Evolutionary conservation across 2,113 vertebrate genomes (phyloP).

Genomic region (Zootoca vivipara): DNA sequence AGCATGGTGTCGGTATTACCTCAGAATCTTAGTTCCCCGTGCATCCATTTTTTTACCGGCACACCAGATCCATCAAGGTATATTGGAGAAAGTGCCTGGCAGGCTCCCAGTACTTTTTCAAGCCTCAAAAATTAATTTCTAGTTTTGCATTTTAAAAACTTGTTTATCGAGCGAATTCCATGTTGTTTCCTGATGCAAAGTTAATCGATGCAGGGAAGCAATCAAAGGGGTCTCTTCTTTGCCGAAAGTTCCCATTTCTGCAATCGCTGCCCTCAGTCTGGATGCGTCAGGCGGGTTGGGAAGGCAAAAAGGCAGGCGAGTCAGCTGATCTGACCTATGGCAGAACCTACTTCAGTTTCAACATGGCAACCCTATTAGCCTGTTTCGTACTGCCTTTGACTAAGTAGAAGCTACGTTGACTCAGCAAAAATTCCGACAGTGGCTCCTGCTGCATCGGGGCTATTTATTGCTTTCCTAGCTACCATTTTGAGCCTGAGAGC

Average conservation of each 20-base stretch:
- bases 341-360: not conserved
- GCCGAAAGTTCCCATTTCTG: not conserved
- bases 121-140: not conserved
- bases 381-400: not conserved
- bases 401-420: not conserved
- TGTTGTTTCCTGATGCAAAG: not conserved
- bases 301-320: not conserved
- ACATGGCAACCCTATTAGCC: not conserved
- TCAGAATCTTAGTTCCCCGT: constrained; percentile 73
- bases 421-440: not conserved
- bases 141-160: not conserved
- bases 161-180: not conserved
- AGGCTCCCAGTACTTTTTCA: not conserved
- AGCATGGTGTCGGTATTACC: constrained; percentile 82
- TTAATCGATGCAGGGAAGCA: not conserved
- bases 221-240: not conserved
- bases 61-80: constrained; percentile 85
- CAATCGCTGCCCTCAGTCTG: not conserved
- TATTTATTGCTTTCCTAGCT: not conserved
- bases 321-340: not conserved
- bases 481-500: not conserved
- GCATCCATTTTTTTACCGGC: constrained; percentile 84
- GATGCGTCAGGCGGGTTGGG: not conserved
- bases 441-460: not conserved
- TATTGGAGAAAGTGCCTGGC: not conserved